phyloP scores from a whole-genome alignment of 1,140 invertebrate species.

The Thaumatotibia leucotreta region DNA sequence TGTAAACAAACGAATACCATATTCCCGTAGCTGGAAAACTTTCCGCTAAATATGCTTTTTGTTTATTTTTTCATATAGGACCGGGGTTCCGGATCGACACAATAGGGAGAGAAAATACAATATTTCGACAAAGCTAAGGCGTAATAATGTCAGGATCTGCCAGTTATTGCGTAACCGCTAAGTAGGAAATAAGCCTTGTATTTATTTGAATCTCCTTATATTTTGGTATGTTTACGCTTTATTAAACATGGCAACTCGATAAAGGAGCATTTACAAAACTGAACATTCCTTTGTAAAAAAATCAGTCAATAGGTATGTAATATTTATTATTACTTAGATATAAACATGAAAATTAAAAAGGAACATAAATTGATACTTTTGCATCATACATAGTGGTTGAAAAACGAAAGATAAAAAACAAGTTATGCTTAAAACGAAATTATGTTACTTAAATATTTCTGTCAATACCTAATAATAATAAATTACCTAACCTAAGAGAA shows the following conservation, averaged over 20 bases:
- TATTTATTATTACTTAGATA: no score
- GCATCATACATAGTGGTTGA: no score
- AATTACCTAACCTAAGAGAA: no score
- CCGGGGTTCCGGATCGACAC: background rate
- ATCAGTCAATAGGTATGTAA: no score
- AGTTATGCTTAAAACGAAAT: no score
- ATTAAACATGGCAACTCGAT: background rate
- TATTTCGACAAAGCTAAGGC: background rate
- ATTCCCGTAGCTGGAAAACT: background rate
- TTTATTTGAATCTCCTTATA: slow-evolving; percentile 1
- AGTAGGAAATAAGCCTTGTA: background rate
- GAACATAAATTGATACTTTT: no score
- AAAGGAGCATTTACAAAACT: background rate
- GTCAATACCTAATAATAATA: no score
- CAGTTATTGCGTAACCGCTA: background rate
- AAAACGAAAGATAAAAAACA: no score
- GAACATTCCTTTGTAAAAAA: background rate
- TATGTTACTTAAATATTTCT: no score
- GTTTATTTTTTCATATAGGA: background rate
- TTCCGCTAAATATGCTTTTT: background rate
- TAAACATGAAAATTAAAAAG: no score
- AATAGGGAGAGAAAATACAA: background rate
- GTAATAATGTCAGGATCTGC: slow-evolving; percentile 6
- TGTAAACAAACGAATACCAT: no score
- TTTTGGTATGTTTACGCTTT: background rate